A percentile compares a stretch with the other conserved stretches of the same genome.
These are phyloP conservation scores for western clawed frog (Xenopus tropicalis) DNA, from an alignment of 2,113 vertebrate species.

Conservation along the genomic window UCB_Xtro_10.0 CM004446.2:105160501-105161000, in stretches of 20 bases:
- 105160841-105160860: conserved; percentile 58
- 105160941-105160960: conserved; percentile 48
- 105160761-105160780: conserved; percentile 68
- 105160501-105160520: conserved; percentile 56
- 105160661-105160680: conserved; percentile 60
- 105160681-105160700: conserved; percentile 66
- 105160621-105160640: conserved; percentile 63
- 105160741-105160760: conserved; percentile 67
- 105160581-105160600: conserved; percentile 55
- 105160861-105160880: conserved; percentile 56
- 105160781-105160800: conserved; percentile 78
- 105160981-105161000: conserved; percentile 69
- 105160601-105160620: conserved; percentile 46
- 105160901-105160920: conserved; percentile 56
- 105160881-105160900: conserved; percentile 61
- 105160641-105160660: conserved; percentile 63
- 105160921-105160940: conserved; percentile 67
- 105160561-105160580: conserved; percentile 68
- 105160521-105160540: conserved; percentile 58
- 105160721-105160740: conserved; percentile 68
- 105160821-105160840: conserved; percentile 63
- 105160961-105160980: conserved; percentile 51
- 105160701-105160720: conserved; percentile 63
- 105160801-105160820: conserved; percentile 57
- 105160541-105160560: conserved; percentile 66